Base-by-base conservation (phyloP, 2,113 vertebrate genomes). In the Lota lota region DNA sequence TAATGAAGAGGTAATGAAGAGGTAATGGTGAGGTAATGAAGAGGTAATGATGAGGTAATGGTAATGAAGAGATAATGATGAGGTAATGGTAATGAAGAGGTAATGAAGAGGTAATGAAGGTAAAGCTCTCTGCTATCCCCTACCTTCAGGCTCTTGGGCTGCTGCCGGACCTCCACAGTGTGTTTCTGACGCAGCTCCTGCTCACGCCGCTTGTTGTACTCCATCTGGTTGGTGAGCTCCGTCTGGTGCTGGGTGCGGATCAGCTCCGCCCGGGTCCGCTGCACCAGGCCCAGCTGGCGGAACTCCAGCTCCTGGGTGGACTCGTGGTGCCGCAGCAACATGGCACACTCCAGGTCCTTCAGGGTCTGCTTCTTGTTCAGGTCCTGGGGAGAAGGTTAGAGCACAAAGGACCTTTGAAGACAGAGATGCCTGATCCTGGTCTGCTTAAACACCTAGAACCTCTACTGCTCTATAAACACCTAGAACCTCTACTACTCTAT, bases 131-230 rank as follows among this genome's bases (percentile, higher is more conserved):
- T 4, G n/a, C 3, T 19, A 16, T 18, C 11, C 3, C 92, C 87
- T 89, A 95, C 95, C 94, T 94, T 95, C 63, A 97, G 94, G 92
- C 95, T 96, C 91, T 97, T 97, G 83, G 95, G 95, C 89, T 96
- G 95, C 92, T 97, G 95, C 64, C 95, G 93, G 86, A 96, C 94
- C 86, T 97, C 95, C 68, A 92, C 84, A 7, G 94, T 83, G 15
- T 96, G 95, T 74, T 96, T 96, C 92, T 95, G 94, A 10, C 94
- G 87, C 2, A 97, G 89, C 74, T 96, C 95, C 62, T 95, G 94
- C 74, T 97, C 94, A 0, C 94, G 91, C 0, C 95, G 90, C 79
- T 95, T 95, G 92, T 95, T 97, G 91, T 96, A 96, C 80, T 97
- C 95, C 89, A 94, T 93, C 92, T 97, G 95, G 86, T 97, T 96